phyloP scores from a whole-genome alignment of 2,113 vertebrate genomes.

The Thunnus thynnus region DNA sequence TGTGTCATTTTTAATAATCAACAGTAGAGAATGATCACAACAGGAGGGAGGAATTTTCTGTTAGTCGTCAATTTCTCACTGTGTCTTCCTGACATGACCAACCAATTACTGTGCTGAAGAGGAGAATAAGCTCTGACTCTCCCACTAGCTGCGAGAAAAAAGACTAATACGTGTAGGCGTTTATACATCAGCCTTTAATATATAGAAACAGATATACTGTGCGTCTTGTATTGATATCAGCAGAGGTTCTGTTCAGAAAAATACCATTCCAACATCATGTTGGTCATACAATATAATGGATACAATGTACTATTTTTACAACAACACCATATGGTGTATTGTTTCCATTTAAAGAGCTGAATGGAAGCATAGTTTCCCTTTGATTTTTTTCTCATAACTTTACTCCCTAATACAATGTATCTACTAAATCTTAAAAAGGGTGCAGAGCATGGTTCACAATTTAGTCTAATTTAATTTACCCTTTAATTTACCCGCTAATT shows the following conservation, averaged over 20 bases:
- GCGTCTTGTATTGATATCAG: conserved; percentile 25
- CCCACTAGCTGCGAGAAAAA: conserved; percentile 14
- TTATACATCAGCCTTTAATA: conserved; percentile 35
- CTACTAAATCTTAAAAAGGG: not conserved
- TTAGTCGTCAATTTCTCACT: conserved; percentile 72
- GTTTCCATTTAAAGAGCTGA: not conserved
- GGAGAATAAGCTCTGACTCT: conserved; percentile 51
- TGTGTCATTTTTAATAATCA: conserved; percentile 74
- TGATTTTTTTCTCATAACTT: not conserved
- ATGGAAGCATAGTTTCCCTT: not conserved
- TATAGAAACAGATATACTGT: conserved; percentile 39
- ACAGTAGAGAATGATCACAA: conserved; percentile 72
- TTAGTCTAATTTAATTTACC: not conserved
- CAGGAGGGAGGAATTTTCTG: conserved; percentile 72
- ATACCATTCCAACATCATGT: not conserved
- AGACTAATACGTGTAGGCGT: conserved; percentile 26
- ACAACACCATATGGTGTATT: not conserved
- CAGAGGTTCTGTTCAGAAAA: not conserved
- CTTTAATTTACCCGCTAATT: not conserved
- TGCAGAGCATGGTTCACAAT: not conserved
- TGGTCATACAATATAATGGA: not conserved
- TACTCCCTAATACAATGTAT: not conserved
- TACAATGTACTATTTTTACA: not conserved
- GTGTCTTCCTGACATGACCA: conserved; percentile 69
- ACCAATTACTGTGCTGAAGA: conserved; percentile 74